Evolutionary conservation across 2,888 invertebrate species (phyloP).

Genomic region (Agrenia bidenticulata): DNA sequence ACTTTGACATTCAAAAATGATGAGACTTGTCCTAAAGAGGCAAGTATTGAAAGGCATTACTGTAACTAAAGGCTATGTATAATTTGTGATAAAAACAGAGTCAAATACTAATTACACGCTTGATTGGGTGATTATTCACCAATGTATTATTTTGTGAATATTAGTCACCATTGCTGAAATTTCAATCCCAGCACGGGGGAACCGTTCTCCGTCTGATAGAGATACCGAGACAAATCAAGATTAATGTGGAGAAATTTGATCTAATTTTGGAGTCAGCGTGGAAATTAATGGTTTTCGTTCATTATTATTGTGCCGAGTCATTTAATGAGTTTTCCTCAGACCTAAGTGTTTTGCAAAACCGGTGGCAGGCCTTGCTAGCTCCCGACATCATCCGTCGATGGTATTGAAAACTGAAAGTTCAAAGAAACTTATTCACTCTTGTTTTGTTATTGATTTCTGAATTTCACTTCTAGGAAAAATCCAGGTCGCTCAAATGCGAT

Average conservation of each 20-base stretch:
- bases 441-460: too few relatives aligned
- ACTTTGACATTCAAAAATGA: conserved; percentile 29
- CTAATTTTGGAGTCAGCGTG: conserved; percentile 41
- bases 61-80: neutral
- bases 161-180: conserved; percentile 32
- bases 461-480: conserved; percentile 31
- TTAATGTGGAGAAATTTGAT: conserved; percentile 38
- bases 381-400: conserved; percentile 35
- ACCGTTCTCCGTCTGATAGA: conserved; percentile 25
- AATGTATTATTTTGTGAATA: neutral
- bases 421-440: neutral
- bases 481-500: conserved; percentile 30
- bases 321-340: conserved; percentile 33
- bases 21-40: conserved; percentile 32
- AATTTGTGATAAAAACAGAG: neutral
- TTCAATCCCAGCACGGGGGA: conserved; percentile 21
- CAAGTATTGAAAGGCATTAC: conserved; percentile 13
- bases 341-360: conserved; percentile 33
- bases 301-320: conserved; percentile 45
- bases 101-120: neutral
- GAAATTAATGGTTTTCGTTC: conserved; percentile 47
- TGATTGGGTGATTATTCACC: neutral
- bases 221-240: conserved; percentile 37
- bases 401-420: conserved; percentile 12
- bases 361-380: conserved; percentile 33